Evolutionary conservation across 1,140 invertebrate species (phyloP), one percentile per base, ranked within the genome.

Genomic region (Bombus waltoni): DNA sequence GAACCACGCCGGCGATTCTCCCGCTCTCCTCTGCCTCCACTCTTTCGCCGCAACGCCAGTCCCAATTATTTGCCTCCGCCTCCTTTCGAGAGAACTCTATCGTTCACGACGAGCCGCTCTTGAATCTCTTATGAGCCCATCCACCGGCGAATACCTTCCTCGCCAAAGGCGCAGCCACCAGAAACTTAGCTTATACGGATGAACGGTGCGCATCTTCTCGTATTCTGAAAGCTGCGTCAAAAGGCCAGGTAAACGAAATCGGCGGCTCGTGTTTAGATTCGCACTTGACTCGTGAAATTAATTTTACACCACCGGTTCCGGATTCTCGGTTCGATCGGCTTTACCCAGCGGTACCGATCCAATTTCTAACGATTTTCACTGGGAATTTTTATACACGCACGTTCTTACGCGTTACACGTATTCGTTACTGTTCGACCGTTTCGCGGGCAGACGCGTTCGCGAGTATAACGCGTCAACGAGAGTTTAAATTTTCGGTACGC

Each of bases 11-110:
- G 75, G 11, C 81, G 85, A 81, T 68, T 81, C 28, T 11, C 44
- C 38, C 18, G 76, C 18, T 25, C 47, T 73, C 59, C 85, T 42
- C 57, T 25, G 22, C 71, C 59, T 18, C 44, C 74, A 68, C 53
- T 81, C 66, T 80, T 89, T 84, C 81, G 25, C 32, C 53, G 73
- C 65, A 77, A 91, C 68, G 87, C 83, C 84, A 90, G 86, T 88
- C 71, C 85, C 87, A 88, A 88, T 89, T 91, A 91, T 91, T 91
- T 83, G 77, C 81, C 84, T 42, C 65, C 70, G 40, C 70, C 59
- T 83, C 38, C 68, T 83, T 87, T 83, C 77, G 42, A 59, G 88
- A 87, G 81, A 87, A 91, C 83, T 90, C 86, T 87, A 90, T 92
- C 89, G 86, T 68, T 81, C 82, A 75, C 80, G 83, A 85, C 89